phyloP scores from a whole-genome alignment of 2,113 vertebrate species.

The Myiopsitta monachus region DNA sequence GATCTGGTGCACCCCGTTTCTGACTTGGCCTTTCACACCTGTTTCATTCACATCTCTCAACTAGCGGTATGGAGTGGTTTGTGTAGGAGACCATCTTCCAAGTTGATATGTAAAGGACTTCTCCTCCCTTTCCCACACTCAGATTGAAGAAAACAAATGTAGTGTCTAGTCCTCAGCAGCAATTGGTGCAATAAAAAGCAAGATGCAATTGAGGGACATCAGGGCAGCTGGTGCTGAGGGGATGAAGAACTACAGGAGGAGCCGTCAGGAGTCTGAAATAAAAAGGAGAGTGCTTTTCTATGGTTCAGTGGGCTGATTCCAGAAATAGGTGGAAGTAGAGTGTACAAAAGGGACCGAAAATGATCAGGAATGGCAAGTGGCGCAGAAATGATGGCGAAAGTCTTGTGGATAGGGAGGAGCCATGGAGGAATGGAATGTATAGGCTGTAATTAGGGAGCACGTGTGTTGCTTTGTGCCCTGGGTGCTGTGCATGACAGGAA shows the following conservation, averaged over 20 bases:
- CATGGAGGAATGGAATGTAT: fast-evolving
- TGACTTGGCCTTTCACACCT: neutral
- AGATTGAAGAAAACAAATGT: neutral
- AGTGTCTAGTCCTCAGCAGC: neutral
- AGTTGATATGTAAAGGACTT: neutral
- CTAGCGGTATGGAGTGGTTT: neutral
- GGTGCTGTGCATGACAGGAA: fast-evolving
- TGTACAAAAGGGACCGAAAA: neutral
- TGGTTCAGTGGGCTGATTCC: neutral
- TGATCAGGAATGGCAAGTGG: fast-evolving
- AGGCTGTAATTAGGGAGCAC: fast-evolving
- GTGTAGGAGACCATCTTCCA: neutral
- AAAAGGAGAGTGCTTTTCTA: neutral
- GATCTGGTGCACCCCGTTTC: fast-evolving
- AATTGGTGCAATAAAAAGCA: neutral
- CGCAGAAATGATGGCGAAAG: fast-evolving
- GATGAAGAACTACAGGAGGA: neutral
- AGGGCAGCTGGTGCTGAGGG: neutral
- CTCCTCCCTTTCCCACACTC: neutral
- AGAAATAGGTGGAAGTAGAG: neutral
- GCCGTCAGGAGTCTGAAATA: neutral
- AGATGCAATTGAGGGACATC: neutral
- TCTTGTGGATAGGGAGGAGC: fast-evolving
- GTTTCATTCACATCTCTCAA: neutral
- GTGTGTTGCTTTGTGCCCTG: fast-evolving